Percentiles rank a stretch among this genome's conserved stretches.
Conservation (phyloP, 2,888 invertebrate genomes). For the Noctua comes region DNA sequence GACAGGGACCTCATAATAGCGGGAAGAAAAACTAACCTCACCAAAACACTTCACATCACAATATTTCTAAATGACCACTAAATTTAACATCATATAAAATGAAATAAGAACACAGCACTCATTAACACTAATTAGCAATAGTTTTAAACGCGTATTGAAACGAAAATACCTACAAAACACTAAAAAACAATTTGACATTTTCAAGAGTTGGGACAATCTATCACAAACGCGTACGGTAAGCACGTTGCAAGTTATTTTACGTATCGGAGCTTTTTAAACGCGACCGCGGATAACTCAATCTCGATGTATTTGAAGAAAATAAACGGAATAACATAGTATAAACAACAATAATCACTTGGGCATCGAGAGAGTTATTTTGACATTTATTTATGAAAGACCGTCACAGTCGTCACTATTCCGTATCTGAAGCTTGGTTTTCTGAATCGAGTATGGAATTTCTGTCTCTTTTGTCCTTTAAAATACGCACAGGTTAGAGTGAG, state of each 20-base stretch:
- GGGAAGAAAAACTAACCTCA: slow-evolving; percentile 89
- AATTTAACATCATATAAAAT: slow-evolving; percentile 38
- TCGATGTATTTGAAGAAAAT: slow-evolving; percentile 75
- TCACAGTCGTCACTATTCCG: slow-evolving; percentile 55
- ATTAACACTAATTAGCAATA: slow-evolving; percentile 39
- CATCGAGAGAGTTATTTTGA: slow-evolving; percentile 88
- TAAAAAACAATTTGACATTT: slow-evolving; percentile 85
- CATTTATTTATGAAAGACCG: slow-evolving; percentile 72
- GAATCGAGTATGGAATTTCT: slow-evolving; percentile 12
- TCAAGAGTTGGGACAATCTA: slow-evolving; percentile 73
- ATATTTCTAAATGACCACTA: slow-evolving; percentile 67
- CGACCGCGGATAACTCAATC: slow-evolving; percentile 81
- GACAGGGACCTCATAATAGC: slow-evolving; percentile 80
- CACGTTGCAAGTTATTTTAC: slow-evolving; percentile 59
- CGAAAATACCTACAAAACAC: slow-evolving; percentile 79
- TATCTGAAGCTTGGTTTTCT: slow-evolving; percentile 37
- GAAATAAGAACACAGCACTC: slow-evolving; percentile 58
- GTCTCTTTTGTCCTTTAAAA: background rate
- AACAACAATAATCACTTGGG: slow-evolving; percentile 84
- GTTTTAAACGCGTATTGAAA: slow-evolving; percentile 56
- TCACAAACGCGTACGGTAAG: slow-evolving; percentile 65
- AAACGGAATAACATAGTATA: slow-evolving; percentile 75
- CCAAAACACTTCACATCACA: slow-evolving; percentile 75
- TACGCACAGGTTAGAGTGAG: slow-evolving; percentile 28
- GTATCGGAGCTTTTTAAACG: slow-evolving; percentile 55